These are phyloP conservation scores for Scomber colias DNA, from an alignment of 2,113 vertebrate genomes.

Conservation along the genomic window DNA sequence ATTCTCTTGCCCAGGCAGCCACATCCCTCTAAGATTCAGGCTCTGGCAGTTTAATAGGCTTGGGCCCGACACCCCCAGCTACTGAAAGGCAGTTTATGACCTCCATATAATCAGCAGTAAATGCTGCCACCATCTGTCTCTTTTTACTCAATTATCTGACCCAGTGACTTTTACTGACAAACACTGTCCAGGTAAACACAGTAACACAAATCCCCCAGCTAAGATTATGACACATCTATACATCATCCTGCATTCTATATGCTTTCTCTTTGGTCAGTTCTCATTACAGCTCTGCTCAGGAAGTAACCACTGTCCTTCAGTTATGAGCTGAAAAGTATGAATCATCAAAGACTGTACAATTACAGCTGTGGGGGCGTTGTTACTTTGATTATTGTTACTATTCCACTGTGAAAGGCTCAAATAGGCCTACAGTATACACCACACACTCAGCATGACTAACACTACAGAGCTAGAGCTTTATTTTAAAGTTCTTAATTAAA, in stretches of 20 bases:
- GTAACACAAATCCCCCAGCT: slow-evolving; percentile 57
- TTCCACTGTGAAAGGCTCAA: slow-evolving; percentile 23
- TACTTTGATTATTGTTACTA: neutral
- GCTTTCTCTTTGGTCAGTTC: slow-evolving; percentile 38
- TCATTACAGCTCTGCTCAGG: neutral
- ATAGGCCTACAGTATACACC: neutral
- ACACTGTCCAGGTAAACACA: slow-evolving; percentile 76
- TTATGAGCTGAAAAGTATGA: slow-evolving; percentile 17
- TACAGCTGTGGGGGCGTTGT: slow-evolving; percentile 19
- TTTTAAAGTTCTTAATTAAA: slow-evolving; percentile 38
- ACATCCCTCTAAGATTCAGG: slow-evolving; percentile 66
- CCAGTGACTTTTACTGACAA: slow-evolving; percentile 83
- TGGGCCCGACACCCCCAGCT: slow-evolving; percentile 69
- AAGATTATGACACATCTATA: slow-evolving; percentile 54
- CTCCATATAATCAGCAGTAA: slow-evolving; percentile 86
- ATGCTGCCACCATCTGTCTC: slow-evolving; percentile 85
- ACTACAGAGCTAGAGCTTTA: slow-evolving; percentile 11
- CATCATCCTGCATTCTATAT: slow-evolving; percentile 45
- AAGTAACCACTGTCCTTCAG: slow-evolving; percentile 19
- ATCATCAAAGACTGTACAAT: slow-evolving; percentile 11
- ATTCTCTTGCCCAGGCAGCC: slow-evolving; percentile 34
- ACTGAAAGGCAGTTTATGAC: slow-evolving; percentile 80
- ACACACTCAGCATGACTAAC: slow-evolving; percentile 17
- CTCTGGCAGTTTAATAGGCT: slow-evolving; percentile 77
- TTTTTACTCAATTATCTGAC: slow-evolving; percentile 85